phyloP scores from a whole-genome alignment of 2,888 invertebrate genomes.

The Chrysotoxum bicinctum region DNA sequence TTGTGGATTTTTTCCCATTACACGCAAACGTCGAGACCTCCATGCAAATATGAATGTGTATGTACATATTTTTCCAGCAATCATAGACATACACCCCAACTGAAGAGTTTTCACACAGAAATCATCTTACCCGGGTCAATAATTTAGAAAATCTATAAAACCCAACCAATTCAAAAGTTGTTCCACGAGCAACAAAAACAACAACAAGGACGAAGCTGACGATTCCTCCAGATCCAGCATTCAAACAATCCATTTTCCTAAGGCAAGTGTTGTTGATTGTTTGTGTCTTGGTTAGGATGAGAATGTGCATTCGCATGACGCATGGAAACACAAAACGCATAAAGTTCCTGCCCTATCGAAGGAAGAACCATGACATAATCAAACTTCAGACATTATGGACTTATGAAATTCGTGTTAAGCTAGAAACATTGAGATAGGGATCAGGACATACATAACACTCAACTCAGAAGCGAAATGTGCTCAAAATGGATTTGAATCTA shows the following conservation, averaged over 20 bases:
- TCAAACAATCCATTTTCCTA: not conserved
- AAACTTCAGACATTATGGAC: conserved; percentile 53
- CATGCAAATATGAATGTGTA: not conserved
- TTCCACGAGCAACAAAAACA: not conserved
- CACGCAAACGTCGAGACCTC: not conserved
- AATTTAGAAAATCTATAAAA: conserved; percentile 56
- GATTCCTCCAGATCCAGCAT: no score
- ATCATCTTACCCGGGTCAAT: conserved; percentile 53
- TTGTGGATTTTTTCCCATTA: not conserved
- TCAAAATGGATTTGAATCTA: conserved; percentile 8
- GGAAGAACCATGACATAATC: conserved; percentile 49
- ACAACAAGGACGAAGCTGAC: no score
- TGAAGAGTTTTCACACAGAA: conserved; percentile 30
- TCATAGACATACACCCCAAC: conserved; percentile 35
- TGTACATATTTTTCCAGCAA: conserved; percentile 29
- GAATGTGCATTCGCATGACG: conserved; percentile 36
- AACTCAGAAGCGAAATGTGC: not conserved
- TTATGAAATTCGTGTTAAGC: conserved; percentile 28
- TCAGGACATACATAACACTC: not conserved
- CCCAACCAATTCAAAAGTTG: not conserved
- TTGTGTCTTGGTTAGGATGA: conserved; percentile 5
- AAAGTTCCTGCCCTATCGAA: conserved; percentile 15
- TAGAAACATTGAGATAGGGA: not conserved
- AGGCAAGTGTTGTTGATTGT: conserved; percentile 47
- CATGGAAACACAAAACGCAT: conserved; percentile 48